A percentile compares a stretch with the other conserved stretches of the same genome.
Conservation (phyloP, 2,888 invertebrate genomes). For the Chironomus riparius region DNA sequence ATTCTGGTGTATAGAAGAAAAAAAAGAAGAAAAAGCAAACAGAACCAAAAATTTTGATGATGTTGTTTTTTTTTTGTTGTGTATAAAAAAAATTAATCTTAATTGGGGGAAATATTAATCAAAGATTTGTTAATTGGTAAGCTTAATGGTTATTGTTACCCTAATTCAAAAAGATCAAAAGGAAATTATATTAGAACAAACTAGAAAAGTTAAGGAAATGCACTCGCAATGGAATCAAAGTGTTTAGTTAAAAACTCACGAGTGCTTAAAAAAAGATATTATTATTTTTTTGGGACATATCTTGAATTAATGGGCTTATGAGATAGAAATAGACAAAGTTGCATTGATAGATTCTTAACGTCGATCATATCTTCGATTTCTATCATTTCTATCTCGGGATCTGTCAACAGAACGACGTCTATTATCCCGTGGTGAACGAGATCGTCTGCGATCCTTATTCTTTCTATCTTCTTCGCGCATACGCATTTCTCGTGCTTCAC, state of each 20-base stretch:
- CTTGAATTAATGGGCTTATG: not conserved
- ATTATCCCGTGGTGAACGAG: slow-evolving; percentile 33
- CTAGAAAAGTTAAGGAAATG: not conserved
- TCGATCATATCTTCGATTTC: slow-evolving; percentile 9
- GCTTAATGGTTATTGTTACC: not conserved
- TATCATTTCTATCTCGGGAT: slow-evolving; percentile 7
- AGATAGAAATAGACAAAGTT: not conserved
- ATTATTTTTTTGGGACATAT: not conserved
- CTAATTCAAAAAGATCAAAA: not conserved
- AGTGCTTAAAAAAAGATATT: not conserved
- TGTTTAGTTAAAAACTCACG: not conserved
- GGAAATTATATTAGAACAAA: not conserved
- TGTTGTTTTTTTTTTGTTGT: not conserved
- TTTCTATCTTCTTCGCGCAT: slow-evolving; percentile 31
- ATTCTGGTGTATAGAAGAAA: not conserved
- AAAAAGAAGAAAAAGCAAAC: not conserved
- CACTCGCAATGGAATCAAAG: not conserved
- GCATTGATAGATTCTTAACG: slow-evolving; percentile 1
- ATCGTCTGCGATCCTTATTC: slow-evolving; percentile 33
- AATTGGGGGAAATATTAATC: not conserved
- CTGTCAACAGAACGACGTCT: slow-evolving; percentile 11
- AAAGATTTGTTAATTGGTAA: not conserved
- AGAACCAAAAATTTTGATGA: not conserved
- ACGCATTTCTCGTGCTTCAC: slow-evolving; percentile 38
- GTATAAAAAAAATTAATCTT: not conserved